Percentiles rank a stretch among this genome's conserved stretches.
Evolutionary conservation across 2,888 invertebrate species (phyloP).

Genomic region (Cordilura impudica): DNA sequence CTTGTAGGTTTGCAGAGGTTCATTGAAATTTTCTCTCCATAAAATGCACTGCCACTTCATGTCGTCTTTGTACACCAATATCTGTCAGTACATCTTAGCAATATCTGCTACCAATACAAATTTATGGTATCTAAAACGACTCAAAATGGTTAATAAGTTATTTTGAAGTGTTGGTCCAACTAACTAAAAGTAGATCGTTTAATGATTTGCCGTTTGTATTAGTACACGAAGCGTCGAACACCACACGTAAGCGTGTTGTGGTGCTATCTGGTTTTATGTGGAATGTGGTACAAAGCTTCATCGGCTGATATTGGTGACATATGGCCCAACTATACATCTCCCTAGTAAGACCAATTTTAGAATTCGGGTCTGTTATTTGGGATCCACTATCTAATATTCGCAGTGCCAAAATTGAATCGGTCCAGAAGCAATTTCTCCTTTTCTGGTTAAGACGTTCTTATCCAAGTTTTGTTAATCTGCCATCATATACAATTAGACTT

Average conservation of each 20-base stretch:
- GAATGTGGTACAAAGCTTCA: neutral
- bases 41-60: slow-evolving; percentile 56
- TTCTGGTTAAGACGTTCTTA: too few species aligned
- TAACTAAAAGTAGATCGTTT: slow-evolving; percentile 21
- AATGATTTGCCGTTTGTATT: slow-evolving; percentile 38
- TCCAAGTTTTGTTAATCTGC: too few species aligned
- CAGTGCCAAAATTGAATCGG: too few species aligned
- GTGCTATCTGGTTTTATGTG: slow-evolving; percentile 24
- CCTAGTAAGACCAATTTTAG: too few species aligned
- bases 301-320: neutral
- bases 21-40: slow-evolving; percentile 26
- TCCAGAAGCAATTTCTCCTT: too few species aligned
- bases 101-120: slow-evolving; percentile 57
- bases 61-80: slow-evolving; percentile 36
- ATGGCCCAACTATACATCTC: too few species aligned
- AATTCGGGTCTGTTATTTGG: too few species aligned
- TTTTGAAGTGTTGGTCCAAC: slow-evolving; percentile 43
- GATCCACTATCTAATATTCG: too few species aligned
- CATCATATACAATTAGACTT: too few species aligned
- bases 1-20: neutral
- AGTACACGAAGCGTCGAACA: slow-evolving; percentile 30
- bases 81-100: slow-evolving; percentile 60
- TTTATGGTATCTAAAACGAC: slow-evolving; percentile 50
- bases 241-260: slow-evolving; percentile 7
- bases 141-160: slow-evolving; percentile 41